Base-by-base conservation (phyloP, 2,888 invertebrate species). In the Acanthosepion lycidas region DNA sequence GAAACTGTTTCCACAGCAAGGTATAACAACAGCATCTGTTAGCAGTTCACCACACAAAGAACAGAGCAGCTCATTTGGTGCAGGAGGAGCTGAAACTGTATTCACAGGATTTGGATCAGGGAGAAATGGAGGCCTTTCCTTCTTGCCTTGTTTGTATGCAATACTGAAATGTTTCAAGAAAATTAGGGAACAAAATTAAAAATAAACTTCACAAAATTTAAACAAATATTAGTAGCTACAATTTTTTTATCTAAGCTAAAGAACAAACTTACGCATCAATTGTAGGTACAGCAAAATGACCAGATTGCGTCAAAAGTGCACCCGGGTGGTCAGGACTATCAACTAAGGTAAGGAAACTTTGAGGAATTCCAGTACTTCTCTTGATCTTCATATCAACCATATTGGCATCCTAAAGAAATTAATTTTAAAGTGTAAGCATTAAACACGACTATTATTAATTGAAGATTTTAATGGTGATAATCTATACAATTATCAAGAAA, bases 1-100 rank as follows among this genome's bases (percentile, higher is more conserved):
- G 98, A 99, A 99, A 23, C 99, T 99, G 97, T 99, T 99, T 8
- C 99, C 99, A 97, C 99, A 99, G 97, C 99, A 99, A 0, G 99
- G 99, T 97, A 99, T 99, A 98, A 99, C 98, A 55, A 99, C 99
- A 91, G 99, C 99, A 97, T 99, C 99, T 0, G 98, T 98, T 95
- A 99, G 98, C 91, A 99, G 98, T 97, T 99, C 99, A 94, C 99
- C 98, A 97, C 99, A 99, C 95, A 99, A 98, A 95, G 98, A 98
- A 97, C 99, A 99, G 93, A 99, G 98, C 94, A 99, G 98, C 97
- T 99, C 99, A 95, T 99, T 98, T 0, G 99, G 99, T 94, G 99
- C 98, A 33, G 95, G 95, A 28, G 95, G 95, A 94, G 95, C 95
- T 9, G 95, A 94, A 59, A 78, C 51, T n/a, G 94, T 95, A 93